Conservation (phyloP, 2,113 vertebrate genomes). For the Oreochromis aureus region DNA sequence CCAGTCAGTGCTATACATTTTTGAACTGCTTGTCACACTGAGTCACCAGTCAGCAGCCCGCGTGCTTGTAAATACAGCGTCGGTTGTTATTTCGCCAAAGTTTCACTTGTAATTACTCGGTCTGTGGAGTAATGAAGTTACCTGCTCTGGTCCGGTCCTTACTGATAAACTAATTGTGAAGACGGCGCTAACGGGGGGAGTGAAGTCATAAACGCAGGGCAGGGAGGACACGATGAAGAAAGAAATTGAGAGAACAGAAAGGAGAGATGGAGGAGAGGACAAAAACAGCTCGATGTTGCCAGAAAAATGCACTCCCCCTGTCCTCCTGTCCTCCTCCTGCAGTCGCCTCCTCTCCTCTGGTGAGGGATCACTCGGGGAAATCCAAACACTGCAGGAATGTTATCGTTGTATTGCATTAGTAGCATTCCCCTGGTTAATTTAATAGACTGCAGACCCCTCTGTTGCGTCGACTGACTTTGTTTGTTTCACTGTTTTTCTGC, state of each 20-base stretch:
- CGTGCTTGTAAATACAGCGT: not conserved
- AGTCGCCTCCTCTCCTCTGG: constrained; percentile 15
- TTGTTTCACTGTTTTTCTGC: constrained; percentile 12
- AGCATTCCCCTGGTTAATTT: constrained; percentile 60
- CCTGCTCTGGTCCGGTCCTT: not conserved
- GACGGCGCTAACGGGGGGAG: not conserved
- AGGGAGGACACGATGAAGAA: not conserved
- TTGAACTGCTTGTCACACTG: not conserved
- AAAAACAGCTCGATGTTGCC: constrained; percentile 36
- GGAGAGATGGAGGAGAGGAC: constrained; percentile 8
- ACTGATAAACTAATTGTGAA: not conserved
- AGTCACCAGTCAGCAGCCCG: not conserved
- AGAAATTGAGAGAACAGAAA: not conserved
- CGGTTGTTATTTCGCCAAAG: not conserved
- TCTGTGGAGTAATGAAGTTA: not conserved
- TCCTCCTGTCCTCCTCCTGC: not conserved
- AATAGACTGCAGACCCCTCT: constrained; percentile 61
- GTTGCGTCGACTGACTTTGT: constrained; percentile 12
- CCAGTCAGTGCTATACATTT: not conserved
- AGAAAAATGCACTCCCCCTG: constrained; percentile 26
- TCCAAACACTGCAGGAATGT: constrained; percentile 72
- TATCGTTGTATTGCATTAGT: constrained; percentile 72
- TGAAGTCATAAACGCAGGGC: not conserved
- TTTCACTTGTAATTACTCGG: not conserved
- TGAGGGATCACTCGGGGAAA: constrained; percentile 66